phyloP scores from a whole-genome alignment of 2,797 vertebrate genomes.

The Allobates femoralis region DNA sequence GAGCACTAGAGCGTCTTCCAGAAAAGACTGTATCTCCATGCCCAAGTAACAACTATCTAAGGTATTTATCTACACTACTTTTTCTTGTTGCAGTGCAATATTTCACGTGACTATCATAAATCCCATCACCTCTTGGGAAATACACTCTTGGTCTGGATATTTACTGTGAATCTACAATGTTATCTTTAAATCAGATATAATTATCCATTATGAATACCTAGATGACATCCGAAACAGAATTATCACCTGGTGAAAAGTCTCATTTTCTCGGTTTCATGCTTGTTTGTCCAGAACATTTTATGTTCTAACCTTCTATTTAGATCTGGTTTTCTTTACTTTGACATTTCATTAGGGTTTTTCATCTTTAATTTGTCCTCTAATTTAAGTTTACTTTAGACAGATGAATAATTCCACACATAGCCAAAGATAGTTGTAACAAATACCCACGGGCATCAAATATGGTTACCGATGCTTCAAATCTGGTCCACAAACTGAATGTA shows the following conservation, averaged over 20 bases:
- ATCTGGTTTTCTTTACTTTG: neutral
- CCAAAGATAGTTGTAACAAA: neutral
- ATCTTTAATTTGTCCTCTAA: neutral
- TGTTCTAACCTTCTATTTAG: neutral
- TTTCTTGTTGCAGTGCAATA: neutral
- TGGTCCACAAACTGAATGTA: neutral
- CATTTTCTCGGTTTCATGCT: slow-evolving; percentile 5
- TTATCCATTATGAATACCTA: neutral
- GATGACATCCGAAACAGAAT: slow-evolving; percentile 1
- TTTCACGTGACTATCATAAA: neutral
- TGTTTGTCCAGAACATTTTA: slow-evolving; percentile 1
- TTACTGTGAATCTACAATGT: neutral
- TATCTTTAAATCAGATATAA: slow-evolving; percentile 5
- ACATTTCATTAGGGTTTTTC: slow-evolving; percentile 3
- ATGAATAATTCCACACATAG: neutral
- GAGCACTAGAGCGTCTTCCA: no score
- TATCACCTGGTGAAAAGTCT: neutral
- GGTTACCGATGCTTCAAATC: neutral
- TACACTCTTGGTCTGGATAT: neutral
- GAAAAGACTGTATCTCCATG: no score
- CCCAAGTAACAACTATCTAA: neutral
- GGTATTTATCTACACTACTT: neutral
- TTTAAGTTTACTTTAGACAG: neutral
- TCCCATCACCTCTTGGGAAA: neutral
- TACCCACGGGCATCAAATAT: neutral